Percentiles rank a stretch among this genome's conserved stretches.
These are phyloP conservation scores for Pocota personata DNA, from an alignment of 2,888 invertebrate species.

Conservation along the genomic window DNA sequence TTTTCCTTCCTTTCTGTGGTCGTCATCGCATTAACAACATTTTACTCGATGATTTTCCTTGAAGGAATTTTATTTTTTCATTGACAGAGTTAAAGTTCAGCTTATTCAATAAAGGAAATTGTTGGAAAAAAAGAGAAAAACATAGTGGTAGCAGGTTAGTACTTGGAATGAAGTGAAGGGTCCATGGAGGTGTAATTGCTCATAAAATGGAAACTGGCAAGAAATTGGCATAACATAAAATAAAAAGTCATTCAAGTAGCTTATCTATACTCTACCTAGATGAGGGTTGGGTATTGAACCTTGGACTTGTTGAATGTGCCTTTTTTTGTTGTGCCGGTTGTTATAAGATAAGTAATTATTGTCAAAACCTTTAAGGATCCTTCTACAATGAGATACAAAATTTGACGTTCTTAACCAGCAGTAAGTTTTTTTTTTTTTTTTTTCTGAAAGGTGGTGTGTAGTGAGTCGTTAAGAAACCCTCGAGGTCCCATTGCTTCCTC, in stretches of 20 bases:
- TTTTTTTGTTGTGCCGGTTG: no score
- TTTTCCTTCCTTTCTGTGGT: constrained; percentile 2
- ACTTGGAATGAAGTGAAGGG: neutral
- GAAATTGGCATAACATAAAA: neutral
- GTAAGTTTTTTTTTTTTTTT: no score
- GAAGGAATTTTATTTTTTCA: constrained; percentile 39
- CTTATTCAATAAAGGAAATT: constrained; percentile 26
- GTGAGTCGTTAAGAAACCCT: no score
- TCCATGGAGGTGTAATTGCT: neutral
- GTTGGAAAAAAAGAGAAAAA: neutral
- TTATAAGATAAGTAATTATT: no score
- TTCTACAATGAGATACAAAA: no score
- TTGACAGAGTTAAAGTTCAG: constrained; percentile 40
- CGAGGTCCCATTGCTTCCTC: no score
- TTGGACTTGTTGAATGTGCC: no score
- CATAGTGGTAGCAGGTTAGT: constrained; percentile 1
- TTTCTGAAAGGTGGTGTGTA: no score
- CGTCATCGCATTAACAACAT: constrained; percentile 45
- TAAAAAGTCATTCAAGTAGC: neutral
- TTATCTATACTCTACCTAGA: neutral
- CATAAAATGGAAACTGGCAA: constrained; percentile 2
- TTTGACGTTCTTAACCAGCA: no score
- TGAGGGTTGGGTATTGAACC: no score
- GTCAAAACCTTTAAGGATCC: no score
- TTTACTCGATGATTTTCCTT: constrained; percentile 51